Evolutionary conservation across 2,888 invertebrate species (phyloP), one percentile per base, ranked within the genome.

Genomic region (Himalopsyche tibetana): DNA sequence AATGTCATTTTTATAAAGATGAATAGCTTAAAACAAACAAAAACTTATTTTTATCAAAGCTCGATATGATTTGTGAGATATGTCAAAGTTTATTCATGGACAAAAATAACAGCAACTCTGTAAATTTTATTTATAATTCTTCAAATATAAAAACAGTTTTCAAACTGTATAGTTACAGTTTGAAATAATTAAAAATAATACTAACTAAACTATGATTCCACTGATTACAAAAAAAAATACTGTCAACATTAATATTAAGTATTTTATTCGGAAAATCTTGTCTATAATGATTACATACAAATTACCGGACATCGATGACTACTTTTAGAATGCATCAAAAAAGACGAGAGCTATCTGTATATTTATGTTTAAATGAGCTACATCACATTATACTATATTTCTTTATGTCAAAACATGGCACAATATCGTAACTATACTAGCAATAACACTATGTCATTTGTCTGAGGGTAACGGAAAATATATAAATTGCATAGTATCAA

Each of bases 401-500:
- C 83, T 86, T 86, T 88, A 55, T 85, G 86, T 86, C 85, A 86
- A 88, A 87, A 87, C 85, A 87, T 84, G 88, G 84, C 87, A 85
- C 88, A 88, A 87, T 87, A 87, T 87, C 87, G 87, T 85, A 83
- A 87, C 87, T 85, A 83, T 80, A 55, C 81, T 17, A 83, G 85
- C 86, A 87, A 88, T 88, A 88, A 86, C 88, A 88, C 84, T 88
- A 84, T 74, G 86, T 88, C 88, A 86, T 87, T 86, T 82, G 84
- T 74, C 42, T 85, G 79, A 82, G 85, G 40, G 81, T 80, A 82
- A 82, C 42, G 69, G 86, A 80, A 84, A 84, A 86, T 82, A 86
- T 80, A 69, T 81, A 83, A 83, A 82, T 85, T 82, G 82, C 36
- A 79, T 79, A 82, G 85, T 69, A 81, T 42, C 74, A 82, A 81